Evolutionary conservation across 2,113 vertebrate species (phyloP).

Genomic region (Neolamprologus sp.): DNA sequence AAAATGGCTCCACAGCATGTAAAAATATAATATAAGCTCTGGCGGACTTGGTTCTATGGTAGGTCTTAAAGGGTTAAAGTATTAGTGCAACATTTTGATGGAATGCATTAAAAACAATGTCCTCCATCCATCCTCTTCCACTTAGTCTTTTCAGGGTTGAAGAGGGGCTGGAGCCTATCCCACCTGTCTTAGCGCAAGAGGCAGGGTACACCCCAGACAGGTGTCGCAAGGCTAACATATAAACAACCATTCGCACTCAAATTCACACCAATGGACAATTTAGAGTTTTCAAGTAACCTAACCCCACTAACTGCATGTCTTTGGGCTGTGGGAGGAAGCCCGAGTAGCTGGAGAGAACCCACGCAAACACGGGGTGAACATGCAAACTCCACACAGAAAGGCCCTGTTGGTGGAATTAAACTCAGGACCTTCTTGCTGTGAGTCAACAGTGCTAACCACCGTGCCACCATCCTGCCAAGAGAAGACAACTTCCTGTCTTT

Average conservation of each 20-base stretch:
- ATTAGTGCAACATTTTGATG: neutral
- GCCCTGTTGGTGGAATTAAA: accelerated
- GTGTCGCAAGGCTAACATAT: neutral
- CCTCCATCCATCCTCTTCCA: neutral
- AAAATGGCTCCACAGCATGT: accelerated
- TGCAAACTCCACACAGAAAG: neutral
- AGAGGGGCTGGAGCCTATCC: neutral
- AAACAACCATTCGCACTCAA: neutral
- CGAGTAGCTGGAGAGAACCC: neutral
- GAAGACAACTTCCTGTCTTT: neutral
- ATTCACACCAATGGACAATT: neutral
- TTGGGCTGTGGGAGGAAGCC: neutral
- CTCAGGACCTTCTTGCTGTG: neutral
- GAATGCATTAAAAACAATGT: neutral
- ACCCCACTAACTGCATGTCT: neutral
- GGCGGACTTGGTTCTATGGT: too few relatives aligned
- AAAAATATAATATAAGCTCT: too few relatives aligned
- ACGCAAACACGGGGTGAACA: neutral
- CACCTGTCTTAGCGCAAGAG: neutral
- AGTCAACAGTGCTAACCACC: neutral
- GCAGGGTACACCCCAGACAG: neutral
- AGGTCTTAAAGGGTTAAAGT: neutral
- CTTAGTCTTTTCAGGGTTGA: neutral
- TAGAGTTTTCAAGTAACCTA: neutral
- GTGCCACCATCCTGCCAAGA: accelerated